Base-by-base conservation (phyloP, 2,888 invertebrate species). In the Nymphalis c-album region DNA sequence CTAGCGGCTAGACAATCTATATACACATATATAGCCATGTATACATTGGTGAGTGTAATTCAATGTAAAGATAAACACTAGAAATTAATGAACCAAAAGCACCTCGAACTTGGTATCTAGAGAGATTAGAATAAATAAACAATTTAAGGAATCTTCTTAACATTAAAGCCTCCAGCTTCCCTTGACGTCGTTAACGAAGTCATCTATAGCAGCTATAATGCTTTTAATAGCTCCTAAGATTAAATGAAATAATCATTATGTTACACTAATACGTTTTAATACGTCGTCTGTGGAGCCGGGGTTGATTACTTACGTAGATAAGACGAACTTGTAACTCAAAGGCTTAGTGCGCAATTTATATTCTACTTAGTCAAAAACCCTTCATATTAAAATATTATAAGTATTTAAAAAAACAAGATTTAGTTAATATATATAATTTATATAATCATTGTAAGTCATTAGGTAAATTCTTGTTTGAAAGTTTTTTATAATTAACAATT, bases 91-190 rank as follows among this genome's bases (percentile, higher is more conserved):
- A 48, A 18, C 13, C 20, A 46, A 57, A 46, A 53, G 26, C 20
- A 46, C 3, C 20, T 16, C 35, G 22, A 31, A 60, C 48, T 46
- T 35, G n/a, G 48, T 57, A 48, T 50, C 35, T 22, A 40, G 7
- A 50, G 45, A 18, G 60, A 70, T 70, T 67, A 64, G 67, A 70
- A 70, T 70, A 69, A 69, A 69, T 67, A 70, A 70, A 57, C 64
- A 68, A 60, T 60, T 70, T 60, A 50, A 63, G 68, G 48, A 63
- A 65, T 70, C 59, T 55, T 65, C 64, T 59, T 66, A 68, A 61
- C 61, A 48, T 59, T 64, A 31, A 71, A 69, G 64, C 68, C 66
- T 66, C 63, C 50, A 58, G 68, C 63, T 63, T 68, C 60, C 63
- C 60, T 63, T 47, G 46, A 18, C 64, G 20, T 62, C 65, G 55